Evolutionary conservation across 2,113 vertebrate genomes (phyloP).

Genomic region (Limanda limanda): DNA sequence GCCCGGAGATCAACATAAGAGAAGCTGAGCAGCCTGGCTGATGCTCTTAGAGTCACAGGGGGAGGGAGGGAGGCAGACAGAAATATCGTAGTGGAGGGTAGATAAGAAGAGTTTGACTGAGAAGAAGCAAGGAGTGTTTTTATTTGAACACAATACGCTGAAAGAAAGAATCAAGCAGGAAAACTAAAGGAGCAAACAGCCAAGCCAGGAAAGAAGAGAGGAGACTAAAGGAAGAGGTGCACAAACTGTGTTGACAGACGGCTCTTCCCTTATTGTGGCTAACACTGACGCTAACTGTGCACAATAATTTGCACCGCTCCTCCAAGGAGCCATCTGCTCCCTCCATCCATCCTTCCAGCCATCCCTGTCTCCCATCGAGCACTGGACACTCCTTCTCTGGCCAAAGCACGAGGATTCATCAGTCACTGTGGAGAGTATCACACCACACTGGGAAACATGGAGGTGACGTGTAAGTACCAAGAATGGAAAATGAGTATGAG

Average conservation of each 20-base stretch:
- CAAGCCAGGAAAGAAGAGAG: slow-evolving; percentile 19
- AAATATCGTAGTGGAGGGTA: slow-evolving; percentile 33
- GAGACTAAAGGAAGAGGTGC: slow-evolving; percentile 42
- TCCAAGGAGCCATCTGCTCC: slow-evolving; percentile 60
- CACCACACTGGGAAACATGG: slow-evolving; percentile 74
- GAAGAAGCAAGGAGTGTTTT: slow-evolving; percentile 1
- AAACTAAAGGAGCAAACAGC: slow-evolving; percentile 10
- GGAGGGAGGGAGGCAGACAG: slow-evolving; percentile 65
- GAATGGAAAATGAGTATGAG: slow-evolving; percentile 7
- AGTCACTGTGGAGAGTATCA: slow-evolving; percentile 72
- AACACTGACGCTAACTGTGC: slow-evolving; percentile 57
- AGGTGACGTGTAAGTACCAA: slow-evolving; percentile 84
- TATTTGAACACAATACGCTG: slow-evolving; percentile 1
- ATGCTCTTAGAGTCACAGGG: slow-evolving; percentile 78
- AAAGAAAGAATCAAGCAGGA: slow-evolving; percentile 8
- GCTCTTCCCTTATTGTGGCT: slow-evolving; percentile 59
- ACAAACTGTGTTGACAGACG: slow-evolving; percentile 50
- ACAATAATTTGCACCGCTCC: slow-evolving; percentile 44
- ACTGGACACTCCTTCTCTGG: slow-evolving; percentile 43
- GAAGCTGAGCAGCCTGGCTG: slow-evolving; percentile 83
- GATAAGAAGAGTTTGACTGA: slow-evolving; percentile 30
- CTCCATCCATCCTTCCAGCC: slow-evolving; percentile 37
- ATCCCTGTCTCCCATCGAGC: slow-evolving; percentile 38
- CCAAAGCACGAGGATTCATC: slow-evolving; percentile 52
- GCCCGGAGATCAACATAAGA: slow-evolving; percentile 91